These are phyloP conservation scores for Porites australiensis DNA, from an alignment of 64 coral and sea anemone species.

Conservation along the genomic window DNA sequence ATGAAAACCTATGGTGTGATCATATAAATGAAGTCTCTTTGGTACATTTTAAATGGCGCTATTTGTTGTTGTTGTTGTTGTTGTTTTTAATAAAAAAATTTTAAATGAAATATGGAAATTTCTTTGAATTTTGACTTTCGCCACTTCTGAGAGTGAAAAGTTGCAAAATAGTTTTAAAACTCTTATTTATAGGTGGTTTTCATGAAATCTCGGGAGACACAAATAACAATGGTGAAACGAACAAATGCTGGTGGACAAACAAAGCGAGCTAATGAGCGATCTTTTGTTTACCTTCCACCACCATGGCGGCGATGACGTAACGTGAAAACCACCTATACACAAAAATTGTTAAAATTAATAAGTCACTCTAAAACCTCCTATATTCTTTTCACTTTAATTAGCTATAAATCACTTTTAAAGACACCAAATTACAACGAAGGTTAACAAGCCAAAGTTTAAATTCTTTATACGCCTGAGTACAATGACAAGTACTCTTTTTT, in stretches of 20 bases:
- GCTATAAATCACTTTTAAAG: neutral
- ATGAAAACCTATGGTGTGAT: neutral
- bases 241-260: too few relatives aligned
- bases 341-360: neutral
- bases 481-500: neutral
- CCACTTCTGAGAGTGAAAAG: neutral
- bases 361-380: neutral
- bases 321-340: too few relatives aligned
- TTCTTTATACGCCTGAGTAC: neutral
- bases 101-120: neutral
- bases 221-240: too few relatives aligned
- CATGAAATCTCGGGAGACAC: too few relatives aligned
- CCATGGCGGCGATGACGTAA: too few relatives aligned
- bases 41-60: neutral
- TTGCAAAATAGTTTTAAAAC: neutral
- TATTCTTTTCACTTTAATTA: neutral
- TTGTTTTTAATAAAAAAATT: neutral
- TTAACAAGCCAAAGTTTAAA: neutral
- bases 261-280: too few relatives aligned
- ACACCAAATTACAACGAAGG: neutral
- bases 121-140: neutral
- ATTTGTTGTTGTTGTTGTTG: neutral
- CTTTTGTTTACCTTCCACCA: too few relatives aligned
- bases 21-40: neutral
- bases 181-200: slow-evolving; percentile 1